Base-by-base conservation (phyloP, 2,888 invertebrate species). In the Drosophila gaucha region DNA sequence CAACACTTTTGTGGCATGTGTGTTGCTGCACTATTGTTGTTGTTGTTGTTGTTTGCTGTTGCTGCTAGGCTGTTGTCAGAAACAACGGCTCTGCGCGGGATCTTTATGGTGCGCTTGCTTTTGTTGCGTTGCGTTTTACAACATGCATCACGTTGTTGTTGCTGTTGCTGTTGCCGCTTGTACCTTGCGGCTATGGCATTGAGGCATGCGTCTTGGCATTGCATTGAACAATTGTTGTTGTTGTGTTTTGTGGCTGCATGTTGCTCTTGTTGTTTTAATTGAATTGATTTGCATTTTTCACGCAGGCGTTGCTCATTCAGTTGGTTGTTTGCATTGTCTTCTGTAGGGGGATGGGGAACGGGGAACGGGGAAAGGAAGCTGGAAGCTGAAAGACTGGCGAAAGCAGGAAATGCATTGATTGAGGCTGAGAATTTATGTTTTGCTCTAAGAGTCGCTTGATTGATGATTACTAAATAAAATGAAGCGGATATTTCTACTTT, bases 221-320 rank as follows among this genome's bases (percentile, higher is more conserved):
- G 50, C 60, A 30, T 22, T 22, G 38, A 35, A 26, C n/a, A 18
- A 43, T 62, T 63, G 56, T 52, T 57, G 64, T 56, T 51, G 64
- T 50, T 73, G 56, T 35, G 57, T 43, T 35, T 46, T 66, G 30
- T 33, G 47, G 63, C 67, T 31, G 66, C 63, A 60, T 73, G 78
- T 72, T 87, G 75, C 74, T 80, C 86, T 83, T 85, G 72, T 77
- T 86, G 85, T 87, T 90, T 89, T 90, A 90, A 90, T 90, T 90
- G 90, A 89, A 90, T 90, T 90, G 90, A 90, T 90, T 90, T 90
- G 90, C 90, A 90, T 90, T 89, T 90, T 90, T 89, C 90, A 90
- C 89, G 90, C 90, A 90, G 90, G 90, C 90, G 90, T 88, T 74
- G 83, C 73, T 69, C 71, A 71, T 71, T 85, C 68, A 33, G 30